These are phyloP conservation scores for Oscheius onirici DNA, from an alignment of 2,888 invertebrate genomes.

Conservation along the genomic window DNA sequence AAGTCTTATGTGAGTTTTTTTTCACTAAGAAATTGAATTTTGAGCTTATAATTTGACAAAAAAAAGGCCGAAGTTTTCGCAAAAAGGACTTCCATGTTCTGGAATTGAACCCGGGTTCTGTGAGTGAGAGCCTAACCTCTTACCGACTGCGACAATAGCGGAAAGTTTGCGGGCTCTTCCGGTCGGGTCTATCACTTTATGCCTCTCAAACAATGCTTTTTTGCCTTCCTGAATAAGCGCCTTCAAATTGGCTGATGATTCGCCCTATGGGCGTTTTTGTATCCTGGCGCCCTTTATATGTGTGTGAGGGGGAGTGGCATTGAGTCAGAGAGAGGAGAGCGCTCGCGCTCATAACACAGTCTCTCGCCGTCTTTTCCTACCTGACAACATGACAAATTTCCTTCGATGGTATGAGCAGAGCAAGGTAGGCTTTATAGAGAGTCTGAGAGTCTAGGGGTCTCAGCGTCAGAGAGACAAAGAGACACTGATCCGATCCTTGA, in stretches of 20 bases:
- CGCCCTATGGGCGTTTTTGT: conserved; percentile 26
- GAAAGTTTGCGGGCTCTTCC: too few species aligned
- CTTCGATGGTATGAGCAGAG: conserved; percentile 47
- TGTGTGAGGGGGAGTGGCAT: conserved; percentile 24
- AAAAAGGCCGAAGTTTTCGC: too few species aligned
- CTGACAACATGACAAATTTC: conserved; percentile 25
- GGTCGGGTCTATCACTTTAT: neutral
- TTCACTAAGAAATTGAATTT: neutral
- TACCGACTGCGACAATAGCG: neutral
- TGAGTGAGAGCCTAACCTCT: neutral
- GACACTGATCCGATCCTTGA: too few species aligned
- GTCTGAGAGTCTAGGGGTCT: neutral
- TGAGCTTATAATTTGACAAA: too few species aligned
- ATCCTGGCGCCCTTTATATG: conserved; percentile 21
- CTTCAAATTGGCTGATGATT: conserved; percentile 7
- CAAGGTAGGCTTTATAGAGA: conserved; percentile 41
- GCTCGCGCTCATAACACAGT: neutral
- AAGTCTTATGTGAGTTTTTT: conserved; percentile 57
- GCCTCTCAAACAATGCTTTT: neutral
- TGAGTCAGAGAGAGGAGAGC: conserved; percentile 16
- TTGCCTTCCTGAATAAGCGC: neutral
- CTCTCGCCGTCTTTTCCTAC: too few species aligned
- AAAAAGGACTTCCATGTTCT: neutral
- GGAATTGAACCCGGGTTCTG: neutral
- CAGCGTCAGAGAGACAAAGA: neutral